Evolutionary conservation across 2,113 vertebrate species (phyloP).

Genomic region (Campylomormyrus numenius): DNA sequence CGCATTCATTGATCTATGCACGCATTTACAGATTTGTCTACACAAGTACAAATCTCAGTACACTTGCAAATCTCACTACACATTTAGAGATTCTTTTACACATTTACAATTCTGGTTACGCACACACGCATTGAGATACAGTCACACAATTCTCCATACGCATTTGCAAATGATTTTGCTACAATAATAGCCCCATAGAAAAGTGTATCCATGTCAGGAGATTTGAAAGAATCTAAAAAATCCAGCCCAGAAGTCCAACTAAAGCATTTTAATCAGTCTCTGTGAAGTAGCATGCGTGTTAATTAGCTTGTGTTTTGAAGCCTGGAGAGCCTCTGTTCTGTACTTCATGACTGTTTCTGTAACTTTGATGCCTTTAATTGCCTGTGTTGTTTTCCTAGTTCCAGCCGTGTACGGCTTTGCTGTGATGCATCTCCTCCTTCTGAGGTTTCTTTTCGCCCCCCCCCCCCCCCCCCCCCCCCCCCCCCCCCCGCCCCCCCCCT

Average conservation of each 20-base stretch:
- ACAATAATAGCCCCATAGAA: not conserved
- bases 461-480: no score
- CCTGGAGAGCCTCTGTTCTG: not conserved
- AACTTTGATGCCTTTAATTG: not conserved
- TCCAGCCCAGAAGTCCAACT: not conserved
- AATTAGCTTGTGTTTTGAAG: not conserved
- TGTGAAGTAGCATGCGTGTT: not conserved
- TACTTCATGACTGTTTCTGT: not conserved
- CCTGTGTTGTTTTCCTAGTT: not conserved
- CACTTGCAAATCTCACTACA: no score
- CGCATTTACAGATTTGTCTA: no score
- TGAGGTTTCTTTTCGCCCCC: not conserved
- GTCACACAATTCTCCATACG: no score
- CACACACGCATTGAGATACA: no score
- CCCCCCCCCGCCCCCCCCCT: no score
- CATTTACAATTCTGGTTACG: no score
- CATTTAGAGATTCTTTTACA: no score
- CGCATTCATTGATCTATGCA: no score
- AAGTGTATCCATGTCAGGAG: not conserved
- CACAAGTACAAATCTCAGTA: no score
- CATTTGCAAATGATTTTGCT: no score
- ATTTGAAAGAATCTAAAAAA: not conserved
- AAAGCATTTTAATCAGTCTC: not conserved
- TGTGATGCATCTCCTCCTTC: not conserved
- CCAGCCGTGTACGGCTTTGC: not conserved